Evolutionary conservation across 1,140 invertebrate genomes (phyloP), one percentile per base, ranked within the genome.

Genomic region (Cyphomyrmex costatus): DNA sequence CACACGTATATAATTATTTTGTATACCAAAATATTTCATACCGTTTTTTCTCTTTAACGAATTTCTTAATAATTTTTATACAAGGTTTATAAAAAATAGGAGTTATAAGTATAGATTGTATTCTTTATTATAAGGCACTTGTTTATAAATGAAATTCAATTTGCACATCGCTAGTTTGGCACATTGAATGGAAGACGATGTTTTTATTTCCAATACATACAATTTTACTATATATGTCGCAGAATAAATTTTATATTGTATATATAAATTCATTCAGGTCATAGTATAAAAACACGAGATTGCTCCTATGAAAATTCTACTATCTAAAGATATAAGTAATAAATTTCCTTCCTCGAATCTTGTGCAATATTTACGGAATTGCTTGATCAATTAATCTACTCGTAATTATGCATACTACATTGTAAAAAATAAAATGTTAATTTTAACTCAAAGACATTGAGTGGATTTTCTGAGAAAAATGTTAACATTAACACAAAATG

Each of bases 111-210:
- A 66, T 51, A 30, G 21, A 49, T 63, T 2, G 21, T n/a, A 24
- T 80, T 36, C 46, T 79, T 80, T 80, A 80, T 80, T 82, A 82
- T 58, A 82, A 82, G 53, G 53, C 53, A 82, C 24, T 49, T 71
- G 65, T 58, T 71, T 82, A 82, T 42, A 73, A 82, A 82, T 82
- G 27, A 73, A 73, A 71, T 51, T 36, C n/a, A 33, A 77, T 80
- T 78, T 49, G 42, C 24, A 65, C 76, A 42, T 73, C 24, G 2
- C 24, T 16, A 46, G 1, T 73, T 46, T 58, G 19, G 46, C 58
- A 77, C 53, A 58, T 19, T 51, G 7, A 42, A 56, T 30, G 5
- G 8, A 60, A 73, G 68, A 6, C 51, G 33, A 71, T 70, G 6
- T 63, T 78, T 42, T n/a, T 68, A 4, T 19, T 16, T 53, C 6